Percentiles rank a stretch among this genome's conserved stretches.
These are phyloP conservation scores for Mythimna impura DNA, from an alignment of 2,888 invertebrate genomes.

Conservation along the genomic window DNA sequence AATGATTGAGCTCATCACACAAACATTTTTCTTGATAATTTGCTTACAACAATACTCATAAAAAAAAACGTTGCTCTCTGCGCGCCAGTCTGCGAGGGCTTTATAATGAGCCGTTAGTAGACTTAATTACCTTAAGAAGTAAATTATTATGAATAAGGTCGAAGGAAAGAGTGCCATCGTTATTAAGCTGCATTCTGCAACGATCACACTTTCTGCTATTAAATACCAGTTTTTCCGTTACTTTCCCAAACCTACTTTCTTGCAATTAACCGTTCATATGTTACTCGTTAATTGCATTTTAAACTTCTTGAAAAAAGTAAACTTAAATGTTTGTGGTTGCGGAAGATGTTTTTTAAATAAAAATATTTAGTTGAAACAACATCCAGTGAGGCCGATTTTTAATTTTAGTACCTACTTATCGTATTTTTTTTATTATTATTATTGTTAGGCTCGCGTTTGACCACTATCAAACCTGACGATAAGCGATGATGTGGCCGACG, in stretches of 20 bases:
- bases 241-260: slow-evolving; percentile 66
- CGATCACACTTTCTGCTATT: slow-evolving; percentile 53
- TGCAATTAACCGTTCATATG: slow-evolving; percentile 53
- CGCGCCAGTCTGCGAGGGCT: background rate
- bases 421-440: no score
- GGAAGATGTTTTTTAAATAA: background rate
- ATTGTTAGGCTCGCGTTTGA: no score
- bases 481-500: no score
- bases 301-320: slow-evolving; percentile 27
- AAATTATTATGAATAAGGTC: slow-evolving; percentile 15
- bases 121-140: background rate
- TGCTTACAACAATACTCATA: no score
- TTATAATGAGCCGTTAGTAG: no score
- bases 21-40: no score
- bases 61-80: background rate
- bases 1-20: no score
- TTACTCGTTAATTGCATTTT: slow-evolving; percentile 42
- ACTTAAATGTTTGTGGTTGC: background rate
- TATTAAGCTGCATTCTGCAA: slow-evolving; percentile 37
- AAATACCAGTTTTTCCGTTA: slow-evolving; percentile 58
- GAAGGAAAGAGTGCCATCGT: slow-evolving; percentile 32
- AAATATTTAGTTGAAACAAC: background rate
- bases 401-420: no score
- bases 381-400: background rate
- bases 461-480: no score